Evolutionary conservation across 1,140 invertebrate genomes (phyloP), one percentile per base, ranked within the genome.

Genomic region (Aphidius ervi): DNA sequence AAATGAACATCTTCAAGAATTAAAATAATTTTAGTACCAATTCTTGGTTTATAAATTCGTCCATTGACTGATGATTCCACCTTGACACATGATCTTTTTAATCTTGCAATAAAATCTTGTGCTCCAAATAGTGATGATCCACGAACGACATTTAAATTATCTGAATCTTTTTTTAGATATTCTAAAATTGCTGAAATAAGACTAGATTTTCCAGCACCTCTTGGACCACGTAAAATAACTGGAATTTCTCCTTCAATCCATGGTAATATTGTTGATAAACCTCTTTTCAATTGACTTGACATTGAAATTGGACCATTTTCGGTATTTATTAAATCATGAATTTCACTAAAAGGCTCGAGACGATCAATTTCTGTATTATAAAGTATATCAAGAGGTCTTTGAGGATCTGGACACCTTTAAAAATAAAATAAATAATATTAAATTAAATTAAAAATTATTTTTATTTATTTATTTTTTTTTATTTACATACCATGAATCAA

Each of bases 1-100:
- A 77, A 63, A 62, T 80, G 78, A 23, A 79, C 41, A 58, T 79
- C 72, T 58, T 77, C 72, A 9, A 80, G 50, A 45, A 79, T 62
- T 6, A 80, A 56, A 40, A 78, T 65, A 8, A 79, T 56, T 48
- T 63, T 64, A 6, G 65, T 70, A 41, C 78, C 77, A 57, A 48
- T 77, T 68, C 74, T 74, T 0, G 77, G 76, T 47, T 67, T 70
- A 23, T 80, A 80, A 4, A 54, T 67, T 63, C 77, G 67, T 7
- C 76, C 74, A 45, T 73, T 67, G 0, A 70, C 69, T 0, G 75
- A 73, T 1, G 77, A 78, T 50, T 80, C 78, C 9, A 80, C 58
- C 23, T 72, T 69, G 5, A 80, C 65, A 43, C 78, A 80, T 7
- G 68, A 67, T 46, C 75, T 68, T 59, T 77, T 79, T 5, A 80